Evolutionary conservation across 2,888 invertebrate genomes (phyloP).

Genomic region (Clostera curtula): DNA sequence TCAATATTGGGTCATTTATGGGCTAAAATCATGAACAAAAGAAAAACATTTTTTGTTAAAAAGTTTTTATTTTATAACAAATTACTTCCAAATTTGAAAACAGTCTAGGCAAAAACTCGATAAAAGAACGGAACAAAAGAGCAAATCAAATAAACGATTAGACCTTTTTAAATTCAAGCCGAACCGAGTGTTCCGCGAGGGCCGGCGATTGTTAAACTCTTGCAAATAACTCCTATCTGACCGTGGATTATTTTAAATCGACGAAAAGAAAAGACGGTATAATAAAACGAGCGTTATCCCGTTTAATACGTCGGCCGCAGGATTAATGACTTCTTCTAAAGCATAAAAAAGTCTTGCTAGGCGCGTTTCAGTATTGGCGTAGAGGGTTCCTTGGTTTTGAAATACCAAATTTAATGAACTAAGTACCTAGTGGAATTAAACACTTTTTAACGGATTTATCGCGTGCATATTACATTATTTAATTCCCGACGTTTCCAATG

Average conservation of each 20-base stretch:
- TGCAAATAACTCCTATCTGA: constrained; percentile 23
- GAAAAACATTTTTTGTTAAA: no score
- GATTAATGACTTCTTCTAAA: constrained; percentile 39
- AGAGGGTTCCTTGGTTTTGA: no score
- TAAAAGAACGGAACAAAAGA: constrained; percentile 17
- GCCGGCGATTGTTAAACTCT: constrained; percentile 15
- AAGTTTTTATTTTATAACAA: constrained; percentile 14
- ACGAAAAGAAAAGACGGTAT: constrained; percentile 28
- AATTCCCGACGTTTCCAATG: no score
- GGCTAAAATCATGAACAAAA: no score
- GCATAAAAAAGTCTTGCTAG: constrained; percentile 31
- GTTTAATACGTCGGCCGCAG: constrained; percentile 35
- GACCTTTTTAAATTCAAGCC: constrained; percentile 19
- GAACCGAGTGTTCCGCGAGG: constrained; percentile 6
- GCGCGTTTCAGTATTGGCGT: no score
- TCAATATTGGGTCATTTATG: no score
- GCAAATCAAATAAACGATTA: constrained; percentile 24
- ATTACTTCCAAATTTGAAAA: constrained; percentile 16
- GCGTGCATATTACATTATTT: no score
- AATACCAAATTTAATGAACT: no score
- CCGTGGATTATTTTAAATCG: constrained; percentile 37
- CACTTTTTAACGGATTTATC: no score
- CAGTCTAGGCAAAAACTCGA: constrained; percentile 14
- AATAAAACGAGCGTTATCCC: constrained; percentile 37
- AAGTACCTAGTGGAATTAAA: no score